Evolutionary conservation across 2,113 vertebrate species (phyloP).

Genomic region (Prionailurus bengalensis): DNA sequence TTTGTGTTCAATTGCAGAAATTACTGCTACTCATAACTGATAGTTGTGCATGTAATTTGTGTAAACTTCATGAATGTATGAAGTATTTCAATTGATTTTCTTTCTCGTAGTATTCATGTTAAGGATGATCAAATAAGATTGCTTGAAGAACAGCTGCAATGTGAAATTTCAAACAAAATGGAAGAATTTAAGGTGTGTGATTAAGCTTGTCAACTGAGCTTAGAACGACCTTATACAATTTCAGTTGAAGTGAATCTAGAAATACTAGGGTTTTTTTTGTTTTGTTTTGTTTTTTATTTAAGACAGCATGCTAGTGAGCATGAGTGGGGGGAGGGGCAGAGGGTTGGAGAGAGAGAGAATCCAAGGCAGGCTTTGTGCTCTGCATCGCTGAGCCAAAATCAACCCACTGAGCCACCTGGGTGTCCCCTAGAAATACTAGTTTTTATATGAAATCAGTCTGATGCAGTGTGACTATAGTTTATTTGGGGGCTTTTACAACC

Average conservation of each 20-base stretch:
- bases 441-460: background rate
- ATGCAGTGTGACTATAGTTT: background rate
- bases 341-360: too few relatives aligned
- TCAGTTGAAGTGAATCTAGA: conserved; percentile 28
- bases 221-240: background rate
- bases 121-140: conserved; percentile 90
- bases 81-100: conserved; percentile 55
- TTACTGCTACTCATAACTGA: background rate
- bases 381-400: too few relatives aligned
- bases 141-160: conserved; percentile 89
- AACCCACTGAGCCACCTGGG: too few relatives aligned
- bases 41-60: background rate
- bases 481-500: background rate
- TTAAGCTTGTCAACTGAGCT: background rate
- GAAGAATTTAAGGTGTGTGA: conserved; percentile 89
- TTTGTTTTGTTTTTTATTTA: too few relatives aligned
- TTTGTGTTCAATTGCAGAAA: background rate
- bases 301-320: too few relatives aligned
- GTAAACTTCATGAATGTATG: background rate
- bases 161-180: conserved; percentile 86
- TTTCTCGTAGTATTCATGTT: conserved; percentile 83
- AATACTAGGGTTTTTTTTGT: background rate
- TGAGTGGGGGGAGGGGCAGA: too few relatives aligned
- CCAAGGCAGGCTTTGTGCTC: too few relatives aligned
- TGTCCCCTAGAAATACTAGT: background rate